A percentile compares a stretch with the other conserved stretches of the same genome.
Conservation (phyloP, 1,140 invertebrate genomes). For the Hylaeus volcanicus region DNA sequence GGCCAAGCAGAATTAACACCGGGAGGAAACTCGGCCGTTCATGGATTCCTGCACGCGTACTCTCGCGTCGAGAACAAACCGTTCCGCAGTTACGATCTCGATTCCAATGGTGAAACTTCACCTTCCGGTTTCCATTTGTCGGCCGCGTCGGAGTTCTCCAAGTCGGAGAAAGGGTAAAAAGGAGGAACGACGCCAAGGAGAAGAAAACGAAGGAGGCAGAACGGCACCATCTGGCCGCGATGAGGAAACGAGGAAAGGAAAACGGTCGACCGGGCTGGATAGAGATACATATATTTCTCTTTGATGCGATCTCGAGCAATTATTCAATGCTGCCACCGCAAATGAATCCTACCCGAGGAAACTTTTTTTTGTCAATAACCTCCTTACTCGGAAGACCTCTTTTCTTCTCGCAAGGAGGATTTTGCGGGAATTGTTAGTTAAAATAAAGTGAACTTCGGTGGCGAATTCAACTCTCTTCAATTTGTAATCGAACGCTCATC, state of each 20-base stretch:
- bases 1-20: not conserved
- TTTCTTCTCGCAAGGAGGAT: no score
- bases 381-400: no score
- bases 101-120: not conserved
- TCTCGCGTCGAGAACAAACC: not conserved
- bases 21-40: not conserved
- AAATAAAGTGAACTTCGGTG: no score
- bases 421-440: no score
- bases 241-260: not conserved
- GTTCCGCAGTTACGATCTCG: not conserved
- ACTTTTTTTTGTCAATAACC: no score
- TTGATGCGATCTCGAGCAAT: conserved; percentile 41
- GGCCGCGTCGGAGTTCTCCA: not conserved
- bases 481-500: no score
- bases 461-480: no score
- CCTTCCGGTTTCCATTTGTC: not conserved
- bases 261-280: not conserved
- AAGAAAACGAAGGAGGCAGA: not conserved
- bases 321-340: conserved; percentile 16
- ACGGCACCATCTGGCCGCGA: conserved; percentile 19
- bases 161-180: not conserved
- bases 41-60: not conserved
- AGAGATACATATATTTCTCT: conserved; percentile 44
- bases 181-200: not conserved
- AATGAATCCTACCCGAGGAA: not conserved